Percentiles rank a stretch among this genome's conserved stretches.
These are phyloP conservation scores for Synanthedon andrenaeformis DNA, from an alignment of 2,888 invertebrate species.

Conservation along the genomic window DNA sequence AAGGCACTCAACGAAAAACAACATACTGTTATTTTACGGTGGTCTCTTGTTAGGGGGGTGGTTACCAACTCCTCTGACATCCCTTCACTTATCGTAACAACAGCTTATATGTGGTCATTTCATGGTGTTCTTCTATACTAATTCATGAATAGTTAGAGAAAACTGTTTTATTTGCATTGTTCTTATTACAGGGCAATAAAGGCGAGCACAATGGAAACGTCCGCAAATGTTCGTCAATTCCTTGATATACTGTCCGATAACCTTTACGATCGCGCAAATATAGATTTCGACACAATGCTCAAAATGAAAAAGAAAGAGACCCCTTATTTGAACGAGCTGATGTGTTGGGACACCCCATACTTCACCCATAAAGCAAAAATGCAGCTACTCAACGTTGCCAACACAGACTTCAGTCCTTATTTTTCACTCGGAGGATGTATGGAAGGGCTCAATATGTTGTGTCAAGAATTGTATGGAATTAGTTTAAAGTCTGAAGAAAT, in stretches of 20 bases:
- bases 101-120: too few relatives aligned
- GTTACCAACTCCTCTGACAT: too few relatives aligned
- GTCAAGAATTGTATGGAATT: constrained; percentile 86
- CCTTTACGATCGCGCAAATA: constrained; percentile 75
- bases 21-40: too few relatives aligned
- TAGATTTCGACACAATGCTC: constrained; percentile 83
- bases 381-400: constrained; percentile 76
- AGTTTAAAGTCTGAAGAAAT: constrained; percentile 79
- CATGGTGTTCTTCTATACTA: too few relatives aligned
- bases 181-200: constrained; percentile 76
- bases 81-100: too few relatives aligned
- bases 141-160: too few relatives aligned
- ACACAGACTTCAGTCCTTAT: constrained; percentile 83
- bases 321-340: constrained; percentile 42
- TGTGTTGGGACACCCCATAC: constrained; percentile 91
- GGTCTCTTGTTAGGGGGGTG: too few relatives aligned
- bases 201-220: constrained; percentile 87
- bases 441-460: constrained; percentile 95
- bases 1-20: too few relatives aligned
- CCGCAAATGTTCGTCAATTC: constrained; percentile 84
- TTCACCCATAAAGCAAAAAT: constrained; percentile 81
- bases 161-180: too few relatives aligned
- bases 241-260: constrained; percentile 80
- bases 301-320: constrained; percentile 74
- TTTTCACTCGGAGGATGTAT: constrained; percentile 95